A percentile compares a stretch with the other conserved stretches of the same genome.
Evolutionary conservation across 2,797 vertebrate species (phyloP).

Genomic region (Platalea minor): DNA sequence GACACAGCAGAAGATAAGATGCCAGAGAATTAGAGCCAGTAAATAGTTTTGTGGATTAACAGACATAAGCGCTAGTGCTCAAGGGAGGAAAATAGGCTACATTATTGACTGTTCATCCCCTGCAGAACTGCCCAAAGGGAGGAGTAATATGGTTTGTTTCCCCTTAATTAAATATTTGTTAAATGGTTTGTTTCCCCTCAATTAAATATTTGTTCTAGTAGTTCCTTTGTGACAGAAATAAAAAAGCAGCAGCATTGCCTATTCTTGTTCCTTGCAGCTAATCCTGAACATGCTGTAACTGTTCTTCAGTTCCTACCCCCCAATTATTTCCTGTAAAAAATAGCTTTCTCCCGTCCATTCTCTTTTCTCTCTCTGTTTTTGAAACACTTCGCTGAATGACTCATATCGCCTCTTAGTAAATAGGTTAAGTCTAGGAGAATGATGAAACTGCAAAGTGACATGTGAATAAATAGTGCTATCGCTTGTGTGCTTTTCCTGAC

Average conservation of each 20-base stretch:
- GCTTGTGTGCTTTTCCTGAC: conserved; percentile 8
- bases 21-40: conserved; percentile 22
- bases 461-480: background rate
- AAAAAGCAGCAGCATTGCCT: background rate
- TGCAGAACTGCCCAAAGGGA: conserved; percentile 12
- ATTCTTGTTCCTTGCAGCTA: conserved; percentile 25
- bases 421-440: background rate
- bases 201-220: conserved; percentile 54
- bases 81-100: background rate
- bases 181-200: conserved; percentile 36
- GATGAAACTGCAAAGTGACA: background rate
- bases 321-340: conserved; percentile 23
- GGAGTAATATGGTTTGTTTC: conserved; percentile 16
- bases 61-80: conserved; percentile 1
- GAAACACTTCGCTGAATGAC: background rate
- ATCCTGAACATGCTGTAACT: conserved; percentile 30
- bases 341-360: conserved; percentile 10
- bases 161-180: conserved; percentile 56
- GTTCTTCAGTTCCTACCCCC: background rate
- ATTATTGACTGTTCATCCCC: conserved; percentile 26
- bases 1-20: background rate
- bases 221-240: conserved; percentile 29
- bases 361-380: background rate
- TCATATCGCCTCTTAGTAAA: background rate
- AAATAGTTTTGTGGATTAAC: conserved; percentile 48